Conservation (phyloP, 2,888 invertebrate species). For the Blomia tropicalis region DNA sequence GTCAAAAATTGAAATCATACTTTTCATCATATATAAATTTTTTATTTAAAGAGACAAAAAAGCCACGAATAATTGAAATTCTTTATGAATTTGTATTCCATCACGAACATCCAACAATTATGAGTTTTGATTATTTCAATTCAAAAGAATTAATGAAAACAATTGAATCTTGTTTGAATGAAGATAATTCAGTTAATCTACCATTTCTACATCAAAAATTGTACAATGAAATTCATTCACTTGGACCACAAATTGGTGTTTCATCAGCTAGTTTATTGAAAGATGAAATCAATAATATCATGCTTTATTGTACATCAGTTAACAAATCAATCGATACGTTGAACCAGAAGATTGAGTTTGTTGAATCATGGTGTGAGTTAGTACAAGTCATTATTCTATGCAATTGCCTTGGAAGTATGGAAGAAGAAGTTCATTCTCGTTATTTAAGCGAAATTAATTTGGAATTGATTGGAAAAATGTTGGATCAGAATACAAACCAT, state of each 20-base stretch:
- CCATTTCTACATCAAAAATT: conserved; percentile 24
- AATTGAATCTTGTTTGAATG: conserved; percentile 14
- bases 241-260: conserved; percentile 23
- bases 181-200: conserved; percentile 21
- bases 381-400: conserved; percentile 24
- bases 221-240: conserved; percentile 21
- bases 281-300: conserved; percentile 25
- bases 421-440: conserved; percentile 15
- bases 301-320: conserved; percentile 22
- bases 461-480: conserved; percentile 19
- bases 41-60: conserved; percentile 23
- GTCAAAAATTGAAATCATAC: conserved; percentile 24
- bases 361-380: conserved; percentile 26
- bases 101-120: conserved; percentile 22
- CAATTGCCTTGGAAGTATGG: conserved; percentile 7
- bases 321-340: conserved; percentile 23
- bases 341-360: conserved; percentile 17
- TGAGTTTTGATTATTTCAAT: conserved; percentile 26
- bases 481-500: background rate
- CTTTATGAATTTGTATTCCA: conserved; percentile 18
- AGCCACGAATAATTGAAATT: conserved; percentile 16
- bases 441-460: conserved; percentile 24
- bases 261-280: conserved; percentile 24
- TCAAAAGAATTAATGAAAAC: conserved; percentile 26
- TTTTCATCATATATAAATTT: conserved; percentile 20